A percentile compares a stretch with the other conserved stretches of the same genome.
Conservation (phyloP, 1,140 invertebrate species). For the Bacillus rossius region DNA sequence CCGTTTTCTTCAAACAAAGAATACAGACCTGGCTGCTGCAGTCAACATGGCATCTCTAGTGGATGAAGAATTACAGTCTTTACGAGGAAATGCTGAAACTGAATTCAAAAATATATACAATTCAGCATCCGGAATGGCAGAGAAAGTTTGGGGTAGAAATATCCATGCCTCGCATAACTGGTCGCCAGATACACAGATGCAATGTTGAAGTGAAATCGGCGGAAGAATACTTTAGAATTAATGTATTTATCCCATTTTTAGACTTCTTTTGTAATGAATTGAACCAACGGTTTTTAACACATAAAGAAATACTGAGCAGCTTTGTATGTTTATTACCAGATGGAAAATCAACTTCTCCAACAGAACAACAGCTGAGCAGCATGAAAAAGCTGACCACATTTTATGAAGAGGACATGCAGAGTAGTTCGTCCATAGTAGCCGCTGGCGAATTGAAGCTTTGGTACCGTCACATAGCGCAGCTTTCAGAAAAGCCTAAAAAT, state of each 20-base stretch:
- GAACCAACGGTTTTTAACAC: neutral
- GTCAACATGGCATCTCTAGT: neutral
- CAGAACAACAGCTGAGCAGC: neutral
- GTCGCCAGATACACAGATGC: neutral
- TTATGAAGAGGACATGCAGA: too few species aligned
- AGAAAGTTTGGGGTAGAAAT: neutral
- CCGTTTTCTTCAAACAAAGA: neutral
- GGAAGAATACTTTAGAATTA: neutral
- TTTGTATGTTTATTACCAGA: neutral
- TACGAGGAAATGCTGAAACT: neutral
- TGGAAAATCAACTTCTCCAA: neutral
- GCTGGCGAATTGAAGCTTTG: neutral
- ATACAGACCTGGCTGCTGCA: neutral
- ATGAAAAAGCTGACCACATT: too few species aligned
- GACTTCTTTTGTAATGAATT: neutral
- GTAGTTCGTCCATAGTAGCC: neutral
- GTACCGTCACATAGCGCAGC: neutral
- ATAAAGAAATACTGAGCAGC: slow-evolving; percentile 1
- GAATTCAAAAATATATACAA: neutral
- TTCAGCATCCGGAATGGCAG: neutral
- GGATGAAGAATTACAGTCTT: neutral
- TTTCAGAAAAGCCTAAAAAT: neutral
- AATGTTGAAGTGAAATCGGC: neutral
- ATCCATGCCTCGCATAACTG: neutral
- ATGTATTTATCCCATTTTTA: neutral